A percentile compares a stretch with the other conserved stretches of the same genome.
These are phyloP conservation scores for Alligator mississippiensis DNA, from an alignment of 2,113 vertebrate genomes.

Conservation along the genomic window DNA sequence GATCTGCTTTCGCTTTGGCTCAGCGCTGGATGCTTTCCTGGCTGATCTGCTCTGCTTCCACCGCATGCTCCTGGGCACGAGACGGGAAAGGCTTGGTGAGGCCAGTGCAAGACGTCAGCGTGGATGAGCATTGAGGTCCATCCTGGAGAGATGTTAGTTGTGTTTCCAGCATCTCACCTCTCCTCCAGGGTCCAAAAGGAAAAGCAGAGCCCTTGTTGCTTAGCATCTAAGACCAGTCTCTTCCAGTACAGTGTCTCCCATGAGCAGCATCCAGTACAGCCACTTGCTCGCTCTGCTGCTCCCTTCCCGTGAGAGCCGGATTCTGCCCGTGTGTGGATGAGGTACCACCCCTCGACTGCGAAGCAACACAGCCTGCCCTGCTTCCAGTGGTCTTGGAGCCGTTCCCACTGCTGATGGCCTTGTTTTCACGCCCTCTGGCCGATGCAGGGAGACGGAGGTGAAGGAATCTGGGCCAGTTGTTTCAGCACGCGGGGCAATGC, in stretches of 20 bases:
- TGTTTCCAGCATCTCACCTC: accelerated
- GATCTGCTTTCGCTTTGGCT: background rate
- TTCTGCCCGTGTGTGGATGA: slow-evolving; percentile 26
- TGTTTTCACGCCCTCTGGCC: background rate
- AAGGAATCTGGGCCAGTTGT: background rate
- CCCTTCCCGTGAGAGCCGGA: background rate
- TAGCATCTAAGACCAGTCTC: accelerated
- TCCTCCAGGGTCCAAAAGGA: background rate
- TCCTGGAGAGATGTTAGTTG: accelerated
- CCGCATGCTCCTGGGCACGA: background rate
- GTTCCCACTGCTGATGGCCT: accelerated
- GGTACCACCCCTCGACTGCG: slow-evolving; percentile 61
- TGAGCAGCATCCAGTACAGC: background rate
- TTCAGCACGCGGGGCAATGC: background rate
- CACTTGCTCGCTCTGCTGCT: accelerated
- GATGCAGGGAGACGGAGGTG: accelerated
- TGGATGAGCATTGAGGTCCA: background rate
- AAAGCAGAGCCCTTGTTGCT: accelerated
- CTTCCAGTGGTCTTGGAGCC: background rate
- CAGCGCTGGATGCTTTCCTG: background rate
- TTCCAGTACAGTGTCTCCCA: accelerated
- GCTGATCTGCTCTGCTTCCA: background rate
- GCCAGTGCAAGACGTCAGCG: background rate
- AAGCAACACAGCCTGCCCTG: slow-evolving; percentile 17
- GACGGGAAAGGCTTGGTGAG: no score